Base-by-base conservation (phyloP, 1,140 invertebrate genomes). In the Zaprionus camerounensis region DNA sequence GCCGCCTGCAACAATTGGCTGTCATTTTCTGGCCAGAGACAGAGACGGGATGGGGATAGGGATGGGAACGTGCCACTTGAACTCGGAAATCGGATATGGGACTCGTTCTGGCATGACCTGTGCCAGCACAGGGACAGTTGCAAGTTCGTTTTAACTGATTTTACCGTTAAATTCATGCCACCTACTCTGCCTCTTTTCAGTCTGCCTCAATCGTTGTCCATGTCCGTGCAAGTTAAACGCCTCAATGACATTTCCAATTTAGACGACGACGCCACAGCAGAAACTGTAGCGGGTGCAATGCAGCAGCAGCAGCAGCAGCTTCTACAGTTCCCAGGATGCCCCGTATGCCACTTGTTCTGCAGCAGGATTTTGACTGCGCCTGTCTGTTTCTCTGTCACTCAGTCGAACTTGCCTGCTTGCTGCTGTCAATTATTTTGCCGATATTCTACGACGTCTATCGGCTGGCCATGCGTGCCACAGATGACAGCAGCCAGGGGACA, bases 161-260 rank as follows among this genome's bases (percentile, higher is more conserved):
- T 57, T 56, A 26, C 34, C 36, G 76, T 87, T 44, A 71, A 85
- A 71, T 46, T 80, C 69, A 56, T 69, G 51, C 26, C 80, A 69
- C 55, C 49, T 56, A 71, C 61, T 6, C 38, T n/a, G 4, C n/a
- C 41, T 3, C n/a, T 17, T n/a, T 11, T 26, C 63, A 28, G 76
- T 49, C 41, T n/a, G 57, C 73, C 58, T 71, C 73, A 59, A 76
- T 66, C 72, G 64, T 61, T 71, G 78, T 84, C 71, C 70, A 71
- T 85, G 81, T 77, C 78, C 59, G 61, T 26, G 74, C 85, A 81
- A 76, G 85, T 88, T 90, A 90, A 90, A 88, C 85, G 85, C 85
- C 81, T 85, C 85, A 90, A 90, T 90, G 86, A 90, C 85, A 91
- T 90, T 90, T 90, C 85, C 85, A 90, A 90, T 90, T 90, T 90